Base-by-base conservation (phyloP, 1,140 invertebrate genomes). In the Carposina sasakii region DNA sequence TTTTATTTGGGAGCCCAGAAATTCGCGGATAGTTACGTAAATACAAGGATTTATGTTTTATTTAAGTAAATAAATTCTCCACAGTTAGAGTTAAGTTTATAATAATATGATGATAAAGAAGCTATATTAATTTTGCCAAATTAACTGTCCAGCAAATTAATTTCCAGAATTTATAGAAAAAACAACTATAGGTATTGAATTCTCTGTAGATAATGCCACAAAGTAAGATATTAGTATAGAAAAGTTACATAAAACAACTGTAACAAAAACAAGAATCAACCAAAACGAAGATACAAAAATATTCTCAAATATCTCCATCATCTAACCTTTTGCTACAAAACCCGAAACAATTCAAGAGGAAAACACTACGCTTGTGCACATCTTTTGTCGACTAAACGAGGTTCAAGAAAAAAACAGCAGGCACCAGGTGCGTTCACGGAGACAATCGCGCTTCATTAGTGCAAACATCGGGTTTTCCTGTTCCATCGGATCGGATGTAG, bases 391-490 rank as follows among this genome's bases (percentile, higher is more conserved):
- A 42, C 46, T 49, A 54, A 58, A 50, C 52, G 49, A 56, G 52
- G 43, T 40, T 49, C 40, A 53, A 61, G 49, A n/a, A n/a, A 34
- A 33, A 3, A 13, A 33, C 37, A 47, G 47, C 44, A 8, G 57
- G 62, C 61, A 72, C 58, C 73, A 76, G 73, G 69, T 76, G 73
- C 59, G 61, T 56, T 33, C 13, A 16, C 60, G 55, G 58, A 65
- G 69, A 75, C 71, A 75, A 74, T 71, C 59, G 65, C 36, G 59
- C 68, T 71, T 74, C 69, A 76, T 72, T 71, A 74, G 59, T n/a
- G n/a, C n/a, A n/a, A n/a, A n/a, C n/a, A n/a, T n/a, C n/a, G n/a
- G n/a, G n/a, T n/a, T n/a, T n/a, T n/a, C n/a, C n/a, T n/a, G n/a
- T n/a, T n/a, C n/a, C n/a, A n/a, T n/a, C n/a, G n/a, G n/a, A n/a